Conservation (phyloP, 2,797 vertebrate genomes). For the Smutsia gigantea region DNA sequence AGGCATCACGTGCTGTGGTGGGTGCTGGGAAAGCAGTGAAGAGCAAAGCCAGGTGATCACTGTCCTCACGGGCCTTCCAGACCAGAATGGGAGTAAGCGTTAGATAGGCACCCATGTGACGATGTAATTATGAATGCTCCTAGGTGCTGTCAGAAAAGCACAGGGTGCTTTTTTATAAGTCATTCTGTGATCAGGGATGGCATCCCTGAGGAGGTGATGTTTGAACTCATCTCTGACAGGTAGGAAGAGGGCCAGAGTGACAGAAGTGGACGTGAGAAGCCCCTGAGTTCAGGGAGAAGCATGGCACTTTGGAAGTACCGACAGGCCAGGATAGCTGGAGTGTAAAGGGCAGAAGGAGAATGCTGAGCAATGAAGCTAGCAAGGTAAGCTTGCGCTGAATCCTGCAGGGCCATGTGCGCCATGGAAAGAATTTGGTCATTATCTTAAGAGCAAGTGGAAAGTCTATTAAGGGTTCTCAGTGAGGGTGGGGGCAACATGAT, state of each 20-base stretch:
- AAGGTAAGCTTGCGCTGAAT: neutral
- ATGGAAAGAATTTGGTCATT: conserved; percentile 56
- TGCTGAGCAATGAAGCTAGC: neutral
- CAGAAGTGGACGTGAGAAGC: neutral
- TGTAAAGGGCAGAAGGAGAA: neutral
- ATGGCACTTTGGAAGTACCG: neutral
- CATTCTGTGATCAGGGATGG: neutral
- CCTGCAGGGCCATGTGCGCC: neutral
- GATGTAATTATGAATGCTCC: neutral
- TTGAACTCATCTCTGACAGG: neutral
- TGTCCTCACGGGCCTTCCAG: neutral
- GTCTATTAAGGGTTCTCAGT: conserved; percentile 28
- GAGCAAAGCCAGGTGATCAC: neutral
- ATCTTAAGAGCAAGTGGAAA: conserved; percentile 49
- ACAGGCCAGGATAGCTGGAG: too few species aligned
- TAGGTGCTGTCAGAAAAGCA: neutral
- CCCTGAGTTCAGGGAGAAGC: neutral
- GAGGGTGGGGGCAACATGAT: neutral
- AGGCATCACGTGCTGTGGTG: neutral
- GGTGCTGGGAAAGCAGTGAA: neutral
- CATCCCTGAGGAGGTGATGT: neutral
- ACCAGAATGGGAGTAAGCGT: neutral
- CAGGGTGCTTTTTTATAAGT: neutral
- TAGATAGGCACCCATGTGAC: neutral
- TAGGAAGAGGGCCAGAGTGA: neutral